Conservation (phyloP, 2,113 vertebrate species). For the Phalacrocorax pelagicus region DNA sequence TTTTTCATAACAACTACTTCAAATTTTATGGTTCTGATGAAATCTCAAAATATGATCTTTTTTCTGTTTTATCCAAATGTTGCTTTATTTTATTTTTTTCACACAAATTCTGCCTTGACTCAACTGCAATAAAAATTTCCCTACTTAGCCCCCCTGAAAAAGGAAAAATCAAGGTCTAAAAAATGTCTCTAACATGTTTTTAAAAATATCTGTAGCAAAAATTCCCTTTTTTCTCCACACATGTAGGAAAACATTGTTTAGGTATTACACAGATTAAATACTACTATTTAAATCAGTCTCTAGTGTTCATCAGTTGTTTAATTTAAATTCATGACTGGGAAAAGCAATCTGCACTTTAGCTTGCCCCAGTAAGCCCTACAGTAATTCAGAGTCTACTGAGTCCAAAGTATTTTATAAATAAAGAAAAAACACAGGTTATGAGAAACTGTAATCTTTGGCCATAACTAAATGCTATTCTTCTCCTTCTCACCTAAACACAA, state of each 20-base stretch:
- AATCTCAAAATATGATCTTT: not conserved
- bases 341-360: conserved; percentile 11
- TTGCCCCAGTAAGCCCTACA: not conserved
- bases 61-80: not conserved
- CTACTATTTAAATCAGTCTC: not conserved
- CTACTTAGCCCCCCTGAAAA: not conserved
- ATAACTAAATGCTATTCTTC: conserved; percentile 27
- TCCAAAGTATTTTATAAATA: conserved; percentile 20
- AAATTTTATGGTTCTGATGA: not conserved
- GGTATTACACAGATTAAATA: not conserved
- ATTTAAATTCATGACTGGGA: not conserved
- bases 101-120: not conserved
- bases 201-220: not conserved
- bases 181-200: not conserved
- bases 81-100: not conserved
- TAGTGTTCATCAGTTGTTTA: not conserved
- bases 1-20: not conserved
- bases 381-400: conserved; percentile 4
- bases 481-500: conserved; percentile 14
- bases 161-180: not conserved
- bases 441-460: not conserved
- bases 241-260: not conserved
- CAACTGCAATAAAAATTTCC: not conserved
- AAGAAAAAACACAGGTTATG: not conserved
- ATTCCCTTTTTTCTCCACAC: not conserved